Conservation (phyloP, 2,113 vertebrate species). For the Rhinoptilus africanus region DNA sequence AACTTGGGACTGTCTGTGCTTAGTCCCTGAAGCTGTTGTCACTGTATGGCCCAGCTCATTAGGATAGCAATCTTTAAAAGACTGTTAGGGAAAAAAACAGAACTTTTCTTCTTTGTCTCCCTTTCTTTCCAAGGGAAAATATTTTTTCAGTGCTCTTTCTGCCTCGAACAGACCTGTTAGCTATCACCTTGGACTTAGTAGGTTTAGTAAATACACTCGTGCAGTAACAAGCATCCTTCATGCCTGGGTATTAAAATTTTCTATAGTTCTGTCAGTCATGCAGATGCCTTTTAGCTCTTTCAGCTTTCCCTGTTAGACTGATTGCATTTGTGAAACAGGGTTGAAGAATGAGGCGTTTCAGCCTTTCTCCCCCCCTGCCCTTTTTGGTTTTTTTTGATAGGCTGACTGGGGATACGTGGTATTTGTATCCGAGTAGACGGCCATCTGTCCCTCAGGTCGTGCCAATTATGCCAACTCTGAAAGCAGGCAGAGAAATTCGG, state of each 20-base stretch:
- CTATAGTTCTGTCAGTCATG: neutral
- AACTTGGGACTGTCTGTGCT: neutral
- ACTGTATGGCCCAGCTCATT: neutral
- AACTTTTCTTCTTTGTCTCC: neutral
- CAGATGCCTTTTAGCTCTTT: neutral
- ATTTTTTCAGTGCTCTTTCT: neutral
- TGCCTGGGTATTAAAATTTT: neutral
- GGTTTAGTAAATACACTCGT: neutral
- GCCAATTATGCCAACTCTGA: neutral
- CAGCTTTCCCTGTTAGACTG: neutral
- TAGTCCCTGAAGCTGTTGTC: neutral
- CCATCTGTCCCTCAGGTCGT: constrained; percentile 38
- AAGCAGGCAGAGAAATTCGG: neutral
- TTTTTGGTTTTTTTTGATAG: neutral
- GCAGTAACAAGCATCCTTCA: neutral
- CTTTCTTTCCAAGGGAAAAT: neutral
- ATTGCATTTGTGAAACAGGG: neutral
- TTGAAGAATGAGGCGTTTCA: neutral
- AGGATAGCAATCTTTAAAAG: neutral
- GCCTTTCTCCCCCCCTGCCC: neutral
- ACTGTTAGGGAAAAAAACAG: neutral
- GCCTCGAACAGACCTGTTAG: neutral
- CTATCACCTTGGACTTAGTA: neutral
- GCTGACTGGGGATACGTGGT: neutral
- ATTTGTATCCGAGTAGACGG: neutral